Base-by-base conservation (phyloP, 2,113 vertebrate species). In the Gnathonemus echidnorhynchus region DNA sequence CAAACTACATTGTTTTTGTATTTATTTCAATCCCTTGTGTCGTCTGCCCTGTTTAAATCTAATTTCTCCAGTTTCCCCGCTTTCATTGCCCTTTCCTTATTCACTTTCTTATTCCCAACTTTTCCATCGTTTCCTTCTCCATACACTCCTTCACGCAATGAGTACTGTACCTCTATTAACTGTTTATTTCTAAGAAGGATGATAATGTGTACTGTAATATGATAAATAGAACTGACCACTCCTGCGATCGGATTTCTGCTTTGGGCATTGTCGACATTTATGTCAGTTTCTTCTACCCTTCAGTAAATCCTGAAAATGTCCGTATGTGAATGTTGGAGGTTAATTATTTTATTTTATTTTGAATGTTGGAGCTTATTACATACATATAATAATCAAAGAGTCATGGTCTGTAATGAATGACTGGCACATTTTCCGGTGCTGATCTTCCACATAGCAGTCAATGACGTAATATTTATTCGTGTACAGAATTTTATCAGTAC, bases 221-320 rank as follows among this genome's bases (percentile, higher is more conserved):
- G 42, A 52, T 46, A 90, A 42, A 80, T 19, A 39, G 74, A 19
- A 42, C 56, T 53, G 66, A 89, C 52, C 17, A 49, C 7, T 83
- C 50, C 88, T 88, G 87, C 17, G 58, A 50, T 50, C 5, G 77
- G 52, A 66, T 90, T 48, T 17, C 42, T 49, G 42, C 21, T 56
- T 86, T 74, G 85, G 80, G 56, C 53, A 46, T 39, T 87, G 9
- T 45, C 83, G 45, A 91, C 87, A 85, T 84, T 80, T 53, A 91
- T 90, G 89, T 46, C 87, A 62, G 39, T 88, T 53, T 52, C 87
- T 74, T 88, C 80, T 90, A 17, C 87, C 74, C 56, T 86, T 91
- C 39, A 90, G 90, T 91, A 90, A 91, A 91, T 86, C 53, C 62
- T 86, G 83, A 53, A 62, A 58, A n/a, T 56, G 70, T 84, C 89